A percentile compares a stretch with the other conserved stretches of the same genome.
phyloP scores from a whole-genome alignment of 2,797 vertebrate genomes.

The Malacoraja senta region DNA sequence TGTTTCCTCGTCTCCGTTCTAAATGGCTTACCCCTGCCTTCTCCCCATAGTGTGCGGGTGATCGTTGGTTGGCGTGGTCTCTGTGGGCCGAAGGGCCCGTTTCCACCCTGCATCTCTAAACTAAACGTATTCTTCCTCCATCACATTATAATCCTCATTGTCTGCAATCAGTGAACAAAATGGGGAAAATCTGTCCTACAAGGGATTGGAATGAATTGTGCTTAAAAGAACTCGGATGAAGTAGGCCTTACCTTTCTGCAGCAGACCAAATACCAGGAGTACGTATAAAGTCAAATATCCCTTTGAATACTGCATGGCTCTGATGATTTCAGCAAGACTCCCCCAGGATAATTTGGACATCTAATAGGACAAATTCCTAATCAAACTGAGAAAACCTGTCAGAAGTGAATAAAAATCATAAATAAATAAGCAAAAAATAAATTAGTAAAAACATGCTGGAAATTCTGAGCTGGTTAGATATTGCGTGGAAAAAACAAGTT shows the following conservation, averaged over 20 bases:
- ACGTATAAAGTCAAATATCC: neutral
- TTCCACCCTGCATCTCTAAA: too few species aligned
- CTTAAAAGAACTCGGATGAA: neutral
- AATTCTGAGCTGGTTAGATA: too few species aligned
- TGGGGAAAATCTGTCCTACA: neutral
- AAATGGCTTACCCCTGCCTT: too few species aligned
- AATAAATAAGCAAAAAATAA: neutral
- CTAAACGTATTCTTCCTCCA: too few species aligned
- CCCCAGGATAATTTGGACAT: neutral
- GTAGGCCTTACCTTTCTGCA: neutral
- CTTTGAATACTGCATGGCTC: neutral
- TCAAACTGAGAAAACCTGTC: neutral
- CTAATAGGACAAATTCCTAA: neutral
- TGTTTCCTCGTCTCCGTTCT: too few species aligned
- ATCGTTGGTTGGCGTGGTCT: too few species aligned
- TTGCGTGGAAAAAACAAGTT: too few species aligned
- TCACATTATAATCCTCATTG: neutral
- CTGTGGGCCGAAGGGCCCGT: too few species aligned
- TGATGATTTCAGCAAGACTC: neutral
- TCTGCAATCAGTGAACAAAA: neutral
- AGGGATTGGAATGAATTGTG: neutral
- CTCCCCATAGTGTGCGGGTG: too few species aligned
- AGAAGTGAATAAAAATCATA: neutral
- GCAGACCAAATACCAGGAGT: neutral
- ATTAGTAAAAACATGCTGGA: too few species aligned